A percentile compares a stretch with the other conserved stretches of the same genome.
These are phyloP conservation scores for Chouioia cunea DNA, from an alignment of 2,888 invertebrate species.

Conservation along the genomic window DNA sequence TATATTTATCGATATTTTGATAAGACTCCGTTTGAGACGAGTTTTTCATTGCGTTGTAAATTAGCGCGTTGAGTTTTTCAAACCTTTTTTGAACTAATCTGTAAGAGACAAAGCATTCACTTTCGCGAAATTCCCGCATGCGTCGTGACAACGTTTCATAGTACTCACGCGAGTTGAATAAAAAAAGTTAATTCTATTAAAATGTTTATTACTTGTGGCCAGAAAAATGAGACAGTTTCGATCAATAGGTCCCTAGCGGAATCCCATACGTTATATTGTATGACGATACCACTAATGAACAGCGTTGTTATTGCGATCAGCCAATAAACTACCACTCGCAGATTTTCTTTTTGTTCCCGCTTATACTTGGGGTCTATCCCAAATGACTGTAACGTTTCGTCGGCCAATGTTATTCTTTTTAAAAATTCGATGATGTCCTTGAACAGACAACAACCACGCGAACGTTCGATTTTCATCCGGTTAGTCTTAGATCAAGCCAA, in stretches of 20 bases:
- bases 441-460: too few relatives aligned
- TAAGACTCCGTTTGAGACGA: neutral
- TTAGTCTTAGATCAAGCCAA: too few relatives aligned
- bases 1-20: neutral
- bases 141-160: too few relatives aligned
- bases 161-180: too few relatives aligned
- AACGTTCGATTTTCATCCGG: too few relatives aligned
- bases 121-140: too few relatives aligned
- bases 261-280: neutral
- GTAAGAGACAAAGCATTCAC: too few relatives aligned
- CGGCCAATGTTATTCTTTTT: neutral
- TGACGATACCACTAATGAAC: neutral
- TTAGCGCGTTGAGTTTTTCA: neutral
- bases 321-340: neutral
- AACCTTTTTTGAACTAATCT: neutral
- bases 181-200: neutral
- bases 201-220: neutral
- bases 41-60: neutral
- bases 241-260: neutral
- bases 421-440: too few relatives aligned
- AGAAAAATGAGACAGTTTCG: neutral
- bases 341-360: neutral
- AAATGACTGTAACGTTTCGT: conserved; percentile 11
- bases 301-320: neutral
- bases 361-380: neutral